Conservation (phyloP, 2,888 invertebrate genomes). For the Pristionchus exspectatus region DNA sequence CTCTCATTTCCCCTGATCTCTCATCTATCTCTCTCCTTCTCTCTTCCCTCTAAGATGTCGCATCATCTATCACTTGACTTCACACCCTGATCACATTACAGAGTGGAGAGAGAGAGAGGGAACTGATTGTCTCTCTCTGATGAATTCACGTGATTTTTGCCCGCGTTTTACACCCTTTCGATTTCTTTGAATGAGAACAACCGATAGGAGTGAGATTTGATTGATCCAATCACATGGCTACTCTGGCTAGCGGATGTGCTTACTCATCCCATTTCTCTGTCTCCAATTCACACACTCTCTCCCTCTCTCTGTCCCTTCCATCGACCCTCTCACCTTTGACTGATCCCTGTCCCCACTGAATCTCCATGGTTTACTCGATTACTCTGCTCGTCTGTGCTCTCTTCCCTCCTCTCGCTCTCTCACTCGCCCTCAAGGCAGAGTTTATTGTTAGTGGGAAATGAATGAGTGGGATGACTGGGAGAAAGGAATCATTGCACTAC, state of each 20-base stretch:
- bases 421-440: slow-evolving; percentile 45
- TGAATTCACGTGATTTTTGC: neutral
- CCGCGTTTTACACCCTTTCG: neutral
- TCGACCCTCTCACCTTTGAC: neutral
- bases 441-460: slow-evolving; percentile 48
- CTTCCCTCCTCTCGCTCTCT: slow-evolving; percentile 11
- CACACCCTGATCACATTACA: slow-evolving; percentile 41
- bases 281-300: neutral
- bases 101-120: neutral
- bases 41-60: slow-evolving; percentile 9
- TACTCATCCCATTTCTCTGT: neutral
- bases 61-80: slow-evolving; percentile 48
- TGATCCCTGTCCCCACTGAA: neutral
- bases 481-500: neutral
- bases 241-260: neutral
- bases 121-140: neutral
- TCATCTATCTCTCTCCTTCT: neutral
- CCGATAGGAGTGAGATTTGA: neutral
- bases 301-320: neutral
- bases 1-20: slow-evolving; percentile 32
- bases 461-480: slow-evolving; percentile 32
- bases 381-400: neutral
- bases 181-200: neutral
- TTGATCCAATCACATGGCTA: slow-evolving; percentile 50
- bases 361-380: slow-evolving; percentile 36